These are phyloP conservation scores for Drosophila ambigua DNA, from an alignment of 1,140 invertebrate genomes.

Conservation along the genomic window DNA sequence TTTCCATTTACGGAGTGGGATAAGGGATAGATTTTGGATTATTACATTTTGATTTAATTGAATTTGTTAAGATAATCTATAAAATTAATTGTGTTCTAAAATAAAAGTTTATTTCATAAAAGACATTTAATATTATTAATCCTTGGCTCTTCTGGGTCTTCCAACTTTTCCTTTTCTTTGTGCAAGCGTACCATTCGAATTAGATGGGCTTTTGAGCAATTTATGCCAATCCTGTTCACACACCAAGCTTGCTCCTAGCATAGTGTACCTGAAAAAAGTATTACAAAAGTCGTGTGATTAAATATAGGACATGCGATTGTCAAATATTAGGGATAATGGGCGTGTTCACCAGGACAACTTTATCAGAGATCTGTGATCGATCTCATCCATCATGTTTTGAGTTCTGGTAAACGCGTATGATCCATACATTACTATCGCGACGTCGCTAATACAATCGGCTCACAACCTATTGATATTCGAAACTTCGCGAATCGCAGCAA, in stretches of 20 bases:
- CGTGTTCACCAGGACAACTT: no score
- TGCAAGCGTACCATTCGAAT: conserved; percentile 85
- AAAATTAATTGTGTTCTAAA: conserved; percentile 46
- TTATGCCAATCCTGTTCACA: conserved; percentile 97
- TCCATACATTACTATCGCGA: no score
- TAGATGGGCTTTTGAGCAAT: conserved; percentile 90
- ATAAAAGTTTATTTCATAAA: conserved; percentile 72
- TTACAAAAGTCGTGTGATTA: neutral
- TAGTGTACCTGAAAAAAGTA: conserved; percentile 88
- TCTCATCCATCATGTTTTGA: no score
- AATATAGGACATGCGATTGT: neutral
- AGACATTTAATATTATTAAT: conserved; percentile 77
- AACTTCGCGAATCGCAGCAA: no score
- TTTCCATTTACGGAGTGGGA: conserved; percentile 19
- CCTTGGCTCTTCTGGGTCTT: conserved; percentile 80
- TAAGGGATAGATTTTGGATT: no score
- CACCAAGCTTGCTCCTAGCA: conserved; percentile 92
- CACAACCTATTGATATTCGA: no score
- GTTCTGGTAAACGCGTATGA: no score
- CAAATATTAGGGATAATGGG: neutral
- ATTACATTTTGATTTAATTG: no score
- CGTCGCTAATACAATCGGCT: no score
- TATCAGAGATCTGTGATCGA: no score
- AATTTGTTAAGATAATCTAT: no score
- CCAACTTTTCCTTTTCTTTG: conserved; percentile 91